Base-by-base conservation (phyloP, 2,888 invertebrate species). In the Lycocerus yunnanus region DNA sequence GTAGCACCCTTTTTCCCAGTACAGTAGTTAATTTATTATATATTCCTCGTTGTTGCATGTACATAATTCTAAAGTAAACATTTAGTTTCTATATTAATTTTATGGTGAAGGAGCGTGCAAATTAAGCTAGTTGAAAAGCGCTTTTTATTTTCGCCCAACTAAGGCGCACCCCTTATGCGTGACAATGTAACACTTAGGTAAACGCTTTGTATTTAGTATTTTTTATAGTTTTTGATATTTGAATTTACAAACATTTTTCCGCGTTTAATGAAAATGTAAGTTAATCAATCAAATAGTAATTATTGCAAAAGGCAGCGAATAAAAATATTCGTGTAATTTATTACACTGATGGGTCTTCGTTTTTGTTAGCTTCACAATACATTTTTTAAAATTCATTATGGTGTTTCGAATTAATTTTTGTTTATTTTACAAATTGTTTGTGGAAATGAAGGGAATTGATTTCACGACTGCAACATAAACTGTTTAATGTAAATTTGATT, bases 401-500 rank as follows among this genome's bases (percentile, higher is more conserved):
- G 61, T 10, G 20, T 58, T 59, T 71, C 58, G 66, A 9, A 71
- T 71, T 71, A 21, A 21, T 66, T 66, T 71, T 66, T 58, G 20
- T 72, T 72, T 72, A 72, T 72, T 72, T 68, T 66, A 60, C 72
- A 68, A 67, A 72, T 72, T 72, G 59, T 72, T 68, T 21, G 73
- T 66, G 59, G 69, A 58, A 73, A 67, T 67, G 58, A 70, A 24
- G 65, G 27, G 67, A 69, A 73, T 70, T 68, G 71, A 74, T 76
- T 76, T 76, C 72, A 74, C 63, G 74, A 71, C 69, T 71, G 73
- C 73, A 60, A 68, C 71, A 70, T 73, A 72, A 77, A 78, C 59
- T 71, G 73, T 75, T 77, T 77, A 78, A 78, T 76, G 74, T 74
- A 69, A 72, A 67, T 74, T 70, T 76, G 76, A 78, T 78, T 78